Percentiles rank a stretch among this genome's conserved stretches.
phyloP scores from a whole-genome alignment of 2,113 vertebrate genomes.

The Caretta caretta region DNA sequence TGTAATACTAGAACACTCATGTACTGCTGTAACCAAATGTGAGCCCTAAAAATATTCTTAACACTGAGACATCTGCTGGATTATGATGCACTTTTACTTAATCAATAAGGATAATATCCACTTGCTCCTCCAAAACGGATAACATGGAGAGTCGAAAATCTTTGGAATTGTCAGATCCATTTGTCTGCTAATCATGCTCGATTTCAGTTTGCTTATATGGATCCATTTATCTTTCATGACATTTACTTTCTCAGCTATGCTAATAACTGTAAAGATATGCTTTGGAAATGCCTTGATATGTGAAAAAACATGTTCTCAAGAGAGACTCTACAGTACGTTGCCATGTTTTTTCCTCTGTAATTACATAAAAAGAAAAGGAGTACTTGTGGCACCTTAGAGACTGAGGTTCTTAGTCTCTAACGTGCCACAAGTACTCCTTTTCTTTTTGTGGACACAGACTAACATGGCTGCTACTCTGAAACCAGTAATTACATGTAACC shows the following conservation, averaged over 20 bases:
- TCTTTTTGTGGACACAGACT: too few relatives aligned
- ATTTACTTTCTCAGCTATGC: slow-evolving; percentile 54
- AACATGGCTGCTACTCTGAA: too few relatives aligned
- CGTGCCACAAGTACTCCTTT: too few relatives aligned
- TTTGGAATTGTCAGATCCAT: slow-evolving; percentile 18
- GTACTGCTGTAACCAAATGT: background rate
- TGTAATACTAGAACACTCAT: background rate
- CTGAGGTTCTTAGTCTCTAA: too few relatives aligned
- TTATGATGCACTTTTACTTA: slow-evolving; percentile 12
- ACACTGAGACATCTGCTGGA: background rate
- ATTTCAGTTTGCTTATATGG: slow-evolving; percentile 24
- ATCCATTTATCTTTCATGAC: slow-evolving; percentile 26
- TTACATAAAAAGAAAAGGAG: too few relatives aligned
- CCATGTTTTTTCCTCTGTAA: slow-evolving; percentile 32
- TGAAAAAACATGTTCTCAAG: slow-evolving; percentile 14
- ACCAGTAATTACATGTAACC: slow-evolving; percentile 27
- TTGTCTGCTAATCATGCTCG: slow-evolving; percentile 28
- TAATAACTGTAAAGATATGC: slow-evolving; percentile 52
- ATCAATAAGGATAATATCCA: slow-evolving; percentile 14
- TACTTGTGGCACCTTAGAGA: too few relatives aligned
- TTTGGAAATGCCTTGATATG: slow-evolving; percentile 4
- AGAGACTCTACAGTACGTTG: background rate
- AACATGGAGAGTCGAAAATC: slow-evolving; percentile 5
- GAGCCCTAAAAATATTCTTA: background rate
- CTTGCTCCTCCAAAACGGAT: background rate